A percentile compares a stretch with the other conserved stretches of the same genome.
Evolutionary conservation across 2,888 invertebrate species (phyloP).

Genomic region (Neoscelio sp.): DNA sequence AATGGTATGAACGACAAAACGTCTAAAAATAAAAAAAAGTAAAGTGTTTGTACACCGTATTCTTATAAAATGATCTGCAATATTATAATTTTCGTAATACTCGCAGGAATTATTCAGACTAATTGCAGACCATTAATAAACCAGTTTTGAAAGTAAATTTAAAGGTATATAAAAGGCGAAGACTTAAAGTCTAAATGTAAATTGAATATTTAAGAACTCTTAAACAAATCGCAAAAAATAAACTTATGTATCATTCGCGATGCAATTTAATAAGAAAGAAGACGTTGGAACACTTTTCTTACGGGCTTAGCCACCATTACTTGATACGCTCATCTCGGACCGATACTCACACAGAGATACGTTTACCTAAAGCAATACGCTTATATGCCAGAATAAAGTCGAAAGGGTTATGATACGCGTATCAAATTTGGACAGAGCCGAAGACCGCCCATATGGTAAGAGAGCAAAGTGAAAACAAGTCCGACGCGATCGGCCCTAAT

Average conservation of each 20-base stretch:
- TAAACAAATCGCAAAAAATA: no score
- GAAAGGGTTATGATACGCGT: constrained; percentile 80
- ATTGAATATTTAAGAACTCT: no score
- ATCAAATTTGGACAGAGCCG: constrained; percentile 79
- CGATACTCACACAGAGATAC: constrained; percentile 42
- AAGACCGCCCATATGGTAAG: constrained; percentile 79
- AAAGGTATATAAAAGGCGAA: no score
- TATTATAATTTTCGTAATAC: no score
- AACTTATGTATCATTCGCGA: constrained; percentile 18
- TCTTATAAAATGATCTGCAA: no score
- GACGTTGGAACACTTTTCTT: constrained; percentile 15
- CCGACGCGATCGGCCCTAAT: constrained; percentile 73
- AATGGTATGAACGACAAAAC: no score
- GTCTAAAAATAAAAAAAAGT: no score
- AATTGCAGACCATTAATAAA: no score
- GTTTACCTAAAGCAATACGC: constrained; percentile 63
- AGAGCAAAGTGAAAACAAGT: constrained; percentile 69
- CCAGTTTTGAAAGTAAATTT: no score
- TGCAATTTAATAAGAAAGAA: constrained; percentile 26
- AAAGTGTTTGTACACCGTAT: no score
- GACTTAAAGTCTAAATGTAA: no score
- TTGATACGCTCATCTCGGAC: constrained; percentile 38
- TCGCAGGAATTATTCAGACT: no score
- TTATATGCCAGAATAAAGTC: constrained; percentile 71
- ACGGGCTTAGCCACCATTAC: constrained; percentile 22